Conservation (phyloP, 1,140 invertebrate genomes). For the Trypoxylus dichotomus region DNA sequence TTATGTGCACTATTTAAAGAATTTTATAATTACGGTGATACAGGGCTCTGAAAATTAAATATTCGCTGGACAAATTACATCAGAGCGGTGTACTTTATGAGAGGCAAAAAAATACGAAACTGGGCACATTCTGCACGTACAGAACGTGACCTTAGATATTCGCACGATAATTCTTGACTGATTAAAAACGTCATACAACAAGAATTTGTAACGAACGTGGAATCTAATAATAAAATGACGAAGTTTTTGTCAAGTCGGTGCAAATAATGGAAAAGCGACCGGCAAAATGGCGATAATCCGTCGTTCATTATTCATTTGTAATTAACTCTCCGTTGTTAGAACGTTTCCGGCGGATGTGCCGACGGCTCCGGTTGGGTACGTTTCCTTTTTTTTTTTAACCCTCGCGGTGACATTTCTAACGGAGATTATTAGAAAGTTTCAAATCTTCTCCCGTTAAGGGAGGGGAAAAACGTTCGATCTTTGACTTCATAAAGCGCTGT, state of each 20-base stretch:
- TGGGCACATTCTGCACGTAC: background rate
- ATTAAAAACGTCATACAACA: conserved; percentile 20
- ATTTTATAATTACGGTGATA: background rate
- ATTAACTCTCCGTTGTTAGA: conserved; percentile 32
- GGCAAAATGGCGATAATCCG: conserved; percentile 29
- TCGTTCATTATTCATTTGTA: conserved; percentile 42
- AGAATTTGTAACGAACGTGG: conserved; percentile 28
- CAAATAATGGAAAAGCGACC: conserved; percentile 25
- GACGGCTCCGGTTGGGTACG: background rate
- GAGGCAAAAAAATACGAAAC: background rate
- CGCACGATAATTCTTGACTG: background rate
- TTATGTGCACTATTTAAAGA: background rate
- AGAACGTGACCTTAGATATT: background rate
- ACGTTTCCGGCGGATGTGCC: conserved; percentile 17
- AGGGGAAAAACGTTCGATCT: background rate
- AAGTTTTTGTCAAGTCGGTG: conserved; percentile 10
- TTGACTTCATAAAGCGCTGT: conserved; percentile 5
- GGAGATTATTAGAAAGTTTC: conserved; percentile 15
- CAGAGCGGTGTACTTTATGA: background rate
- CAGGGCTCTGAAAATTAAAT: background rate
- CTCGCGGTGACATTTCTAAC: conserved; percentile 17
- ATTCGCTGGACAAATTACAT: background rate
- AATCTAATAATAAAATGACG: conserved; percentile 28
- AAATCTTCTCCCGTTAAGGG: background rate
- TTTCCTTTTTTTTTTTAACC: background rate